phyloP scores from a whole-genome alignment of 2,888 invertebrate species.

The Leucozona laternaria region DNA sequence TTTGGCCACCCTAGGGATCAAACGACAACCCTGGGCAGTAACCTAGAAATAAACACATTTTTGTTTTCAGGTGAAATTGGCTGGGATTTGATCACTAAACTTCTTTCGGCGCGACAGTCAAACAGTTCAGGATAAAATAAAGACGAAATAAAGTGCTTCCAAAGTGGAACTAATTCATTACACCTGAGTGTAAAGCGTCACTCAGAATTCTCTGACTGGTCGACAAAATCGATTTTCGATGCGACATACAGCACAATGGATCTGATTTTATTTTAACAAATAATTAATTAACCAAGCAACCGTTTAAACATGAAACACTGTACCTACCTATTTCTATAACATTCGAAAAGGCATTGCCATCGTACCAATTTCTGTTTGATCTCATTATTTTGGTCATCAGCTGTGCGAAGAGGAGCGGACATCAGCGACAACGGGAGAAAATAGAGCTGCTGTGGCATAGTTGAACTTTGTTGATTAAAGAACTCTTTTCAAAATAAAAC shows the following conservation, averaged over 20 bases:
- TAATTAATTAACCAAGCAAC: slow-evolving; percentile 69
- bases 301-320: slow-evolving; percentile 52
- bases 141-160: not conserved
- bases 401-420: not conserved
- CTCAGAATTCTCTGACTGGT: not conserved
- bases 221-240: slow-evolving; percentile 58
- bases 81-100: no score
- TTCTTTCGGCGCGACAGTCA: no score
- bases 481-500: slow-evolving; percentile 31
- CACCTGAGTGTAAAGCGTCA: not conserved
- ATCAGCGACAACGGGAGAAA: not conserved
- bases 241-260: slow-evolving; percentile 39
- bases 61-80: no score
- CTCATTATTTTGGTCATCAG: slow-evolving; percentile 4
- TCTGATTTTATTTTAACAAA: slow-evolving; percentile 63
- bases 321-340: not conserved
- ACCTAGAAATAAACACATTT: no score
- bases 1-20: no score
- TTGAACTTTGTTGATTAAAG: slow-evolving; percentile 47
- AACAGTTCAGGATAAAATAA: not conserved
- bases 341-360: slow-evolving; percentile 8
- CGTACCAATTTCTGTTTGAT: slow-evolving; percentile 20
- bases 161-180: not conserved
- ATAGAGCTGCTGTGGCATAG: not conserved
- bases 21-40: no score